Base-by-base conservation (phyloP, 2,113 vertebrate species). In the Varanus salvator region DNA sequence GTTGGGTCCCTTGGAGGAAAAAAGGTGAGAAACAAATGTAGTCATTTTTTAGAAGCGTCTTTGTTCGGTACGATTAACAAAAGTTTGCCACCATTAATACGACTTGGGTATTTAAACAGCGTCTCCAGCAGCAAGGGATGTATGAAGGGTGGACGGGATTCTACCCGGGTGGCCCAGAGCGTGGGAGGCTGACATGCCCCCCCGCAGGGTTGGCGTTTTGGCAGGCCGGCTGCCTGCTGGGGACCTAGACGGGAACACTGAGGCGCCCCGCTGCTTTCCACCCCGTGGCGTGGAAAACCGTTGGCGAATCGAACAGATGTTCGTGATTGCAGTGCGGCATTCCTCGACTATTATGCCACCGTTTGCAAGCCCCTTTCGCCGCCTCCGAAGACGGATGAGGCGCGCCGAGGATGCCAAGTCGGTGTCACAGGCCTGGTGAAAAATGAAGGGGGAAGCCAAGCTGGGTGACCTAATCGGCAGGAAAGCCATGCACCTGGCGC, bases 291-390 rank as follows among this genome's bases (percentile, higher is more conserved):
- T 14, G 25, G 38, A 60, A 57, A 52, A 74, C 38, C 1, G 31
- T 75, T 60, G 69, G 69, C 54, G 23, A 66, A 25, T 11, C 3
- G 11, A 89, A 89, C 87, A 83, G 87, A 89, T 89, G 87, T 60
- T 60, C 27, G 4, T 2, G 2, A 23, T 60, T 19, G 38, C 7
- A 54, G 34, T 14, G 31, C 68, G 4, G 80, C 12, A 89, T 89
- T 89, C 87, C 87, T 89, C 52, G 50, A 5, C 38, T 17, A 64
- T 83, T 60, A 88, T 57, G 69, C 80, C 52, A 75, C n/a, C 1
- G 1, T 29, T 25, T 66, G 34, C 31, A 66, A 23, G 6, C 25
- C 17, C 66, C 68, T 74, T 57, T 14, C 68, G 34, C 68, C 68
- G 38, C 87, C 80, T 72, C 68, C 1, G 34, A 60, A 88, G 87